These are phyloP conservation scores for Phrynocephalus forsythii DNA, from an alignment of 2,797 vertebrate genomes.

Conservation along the genomic window DNA sequence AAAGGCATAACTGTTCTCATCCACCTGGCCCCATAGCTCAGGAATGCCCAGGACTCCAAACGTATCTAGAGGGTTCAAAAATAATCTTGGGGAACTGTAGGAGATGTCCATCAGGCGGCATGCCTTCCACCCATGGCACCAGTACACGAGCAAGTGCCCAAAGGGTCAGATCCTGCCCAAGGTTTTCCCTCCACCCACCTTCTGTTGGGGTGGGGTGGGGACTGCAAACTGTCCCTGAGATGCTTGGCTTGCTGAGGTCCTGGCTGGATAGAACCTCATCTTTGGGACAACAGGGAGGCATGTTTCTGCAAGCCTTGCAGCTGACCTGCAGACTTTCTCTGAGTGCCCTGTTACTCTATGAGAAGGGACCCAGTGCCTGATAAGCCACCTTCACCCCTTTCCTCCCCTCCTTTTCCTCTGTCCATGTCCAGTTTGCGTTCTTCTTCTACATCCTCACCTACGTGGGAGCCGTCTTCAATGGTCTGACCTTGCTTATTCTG, in stretches of 20 bases:
- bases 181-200: background rate
- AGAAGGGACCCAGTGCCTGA: background rate
- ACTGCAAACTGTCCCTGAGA: background rate
- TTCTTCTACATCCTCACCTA: slow-evolving; percentile 92
- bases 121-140: too few species aligned
- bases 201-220: background rate
- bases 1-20: too few species aligned
- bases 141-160: background rate
- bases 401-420: slow-evolving; percentile 6
- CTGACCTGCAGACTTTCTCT: background rate
- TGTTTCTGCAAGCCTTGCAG: too few species aligned
- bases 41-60: too few species aligned
- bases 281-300: too few species aligned
- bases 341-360: background rate
- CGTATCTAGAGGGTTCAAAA: too few species aligned
- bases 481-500: slow-evolving; percentile 90
- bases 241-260: background rate
- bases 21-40: too few species aligned
- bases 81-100: too few species aligned
- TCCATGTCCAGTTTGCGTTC: slow-evolving; percentile 81
- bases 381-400: background rate
- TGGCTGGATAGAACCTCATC: background rate
- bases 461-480: slow-evolving; percentile 89
- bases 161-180: too few species aligned
- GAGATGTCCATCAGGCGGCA: too few species aligned